Evolutionary conservation across 2,113 vertebrate genomes (phyloP).

Genomic region (Condylura cristata): DNA sequence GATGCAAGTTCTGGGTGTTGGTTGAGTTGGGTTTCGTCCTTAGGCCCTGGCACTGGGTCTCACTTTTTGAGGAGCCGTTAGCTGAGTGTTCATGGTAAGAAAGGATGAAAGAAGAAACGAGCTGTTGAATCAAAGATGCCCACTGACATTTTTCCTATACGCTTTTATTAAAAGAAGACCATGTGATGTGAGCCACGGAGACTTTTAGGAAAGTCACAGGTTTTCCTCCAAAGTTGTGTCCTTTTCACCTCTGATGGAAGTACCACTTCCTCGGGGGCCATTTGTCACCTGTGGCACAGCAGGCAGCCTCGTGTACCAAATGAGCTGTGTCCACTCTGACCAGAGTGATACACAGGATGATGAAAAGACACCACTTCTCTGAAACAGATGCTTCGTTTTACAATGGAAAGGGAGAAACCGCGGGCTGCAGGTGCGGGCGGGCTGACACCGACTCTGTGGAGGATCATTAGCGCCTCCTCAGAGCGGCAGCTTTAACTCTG

Average conservation of each 20-base stretch:
- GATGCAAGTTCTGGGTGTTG: not conserved
- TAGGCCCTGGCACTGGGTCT: not conserved
- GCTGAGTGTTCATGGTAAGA: not conserved
- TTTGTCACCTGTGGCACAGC: constrained; percentile 80
- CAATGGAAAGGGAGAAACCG: constrained; percentile 86
- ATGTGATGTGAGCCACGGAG: constrained; percentile 56
- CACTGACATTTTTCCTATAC: constrained; percentile 7
- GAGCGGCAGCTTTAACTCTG: constrained; percentile 85
- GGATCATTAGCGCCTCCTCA: constrained; percentile 86
- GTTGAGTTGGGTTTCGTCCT: rapidly evolving
- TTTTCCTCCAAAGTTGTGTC: constrained; percentile 75
- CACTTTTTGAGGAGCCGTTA: not conserved
- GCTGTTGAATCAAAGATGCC: not conserved
- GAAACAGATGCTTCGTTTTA: constrained; percentile 91
- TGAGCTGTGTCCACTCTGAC: constrained; percentile 82
- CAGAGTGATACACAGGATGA: constrained; percentile 83
- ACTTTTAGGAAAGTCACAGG: constrained; percentile 77
- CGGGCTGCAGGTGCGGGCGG: constrained; percentile 91
- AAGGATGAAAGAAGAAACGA: not conserved
- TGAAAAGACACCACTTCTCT: constrained; percentile 83
- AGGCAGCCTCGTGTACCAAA: constrained; percentile 89
- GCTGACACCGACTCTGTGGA: constrained; percentile 86
- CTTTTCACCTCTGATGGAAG: constrained; percentile 78
- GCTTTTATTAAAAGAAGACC: constrained; percentile 69
- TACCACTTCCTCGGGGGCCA: constrained; percentile 82